Evolutionary conservation across 2,888 invertebrate species (phyloP), one percentile per base, ranked within the genome.

Genomic region (Podotricha telesiphe): DNA sequence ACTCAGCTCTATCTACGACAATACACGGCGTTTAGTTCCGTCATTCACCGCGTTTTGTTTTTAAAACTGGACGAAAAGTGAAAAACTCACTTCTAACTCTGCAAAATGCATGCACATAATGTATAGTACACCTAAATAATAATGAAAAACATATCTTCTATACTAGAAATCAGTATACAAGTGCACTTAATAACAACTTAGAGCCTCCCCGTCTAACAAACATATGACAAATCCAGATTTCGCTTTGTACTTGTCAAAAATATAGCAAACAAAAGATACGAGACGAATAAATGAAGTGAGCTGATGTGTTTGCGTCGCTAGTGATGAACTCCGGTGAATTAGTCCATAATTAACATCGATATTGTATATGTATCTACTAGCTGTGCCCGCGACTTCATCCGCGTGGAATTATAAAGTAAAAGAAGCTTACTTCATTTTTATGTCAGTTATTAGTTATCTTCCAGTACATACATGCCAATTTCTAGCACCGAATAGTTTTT

Each of bases 181-280:
- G 85, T 87, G 86, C 89, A 83, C 88, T 91, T 91, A 91, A 89
- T 90, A 90, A 86, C 89, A 89, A 91, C 88, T 91, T 91, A 90
- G 84, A 87, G 80, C 86, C 87, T 85, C 71, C 76, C 69, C 86
- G 85, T 85, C 89, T 89, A 90, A 92, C 92, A 93, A 92, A 92
- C 91, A 85, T 89, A 89, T 88, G 91, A 91, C 91, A 91, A 85
- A 88, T 86, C 86, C 92, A 91, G 92, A 91, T 91, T 87, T 83
- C 84, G 91, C 92, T 93, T 92, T 93, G 91, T 92, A 89, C 92
- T 91, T 93, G 92, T 93, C 92, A 93, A 93, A 93, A 93, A 93
- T 93, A 92, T 90, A 88, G 87, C 91, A 92, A 92, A 93, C 92
- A 93, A 93, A 92, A 92, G 91, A 91, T 92, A 91, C 85, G 86